Percentiles rank a stretch among this genome's conserved stretches.
Evolutionary conservation across 2,113 vertebrate genomes (phyloP).

Genomic region (Tachysurus vachellii): DNA sequence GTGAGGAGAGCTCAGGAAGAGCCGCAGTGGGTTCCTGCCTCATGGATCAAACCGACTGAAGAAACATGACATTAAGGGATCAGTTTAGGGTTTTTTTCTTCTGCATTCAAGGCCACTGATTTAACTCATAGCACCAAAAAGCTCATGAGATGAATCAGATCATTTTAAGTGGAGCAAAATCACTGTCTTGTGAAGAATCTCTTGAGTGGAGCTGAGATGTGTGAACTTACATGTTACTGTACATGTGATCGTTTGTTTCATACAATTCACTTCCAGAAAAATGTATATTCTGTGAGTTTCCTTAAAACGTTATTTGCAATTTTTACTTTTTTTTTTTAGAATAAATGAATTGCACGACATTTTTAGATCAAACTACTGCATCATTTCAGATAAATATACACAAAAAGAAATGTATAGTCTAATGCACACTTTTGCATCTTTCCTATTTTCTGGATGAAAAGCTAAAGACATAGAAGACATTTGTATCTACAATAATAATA

Average conservation of each 20-base stretch:
- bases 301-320: neutral
- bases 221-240: neutral
- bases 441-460: no score
- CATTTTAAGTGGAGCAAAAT: neutral
- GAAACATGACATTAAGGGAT: constrained; percentile 28
- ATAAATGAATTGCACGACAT: neutral
- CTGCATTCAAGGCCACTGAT: neutral
- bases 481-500: no score
- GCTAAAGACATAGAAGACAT: no score
- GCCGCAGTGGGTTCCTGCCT: constrained; percentile 90
- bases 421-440: no score
- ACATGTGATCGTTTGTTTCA: neutral
- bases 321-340: neutral
- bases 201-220: neutral
- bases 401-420: no score
- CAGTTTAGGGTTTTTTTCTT: neutral
- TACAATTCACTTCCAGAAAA: neutral
- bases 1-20: constrained; percentile 83
- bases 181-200: neutral
- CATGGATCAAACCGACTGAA: constrained; percentile 81
- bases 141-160: neutral
- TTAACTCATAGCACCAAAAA: neutral
- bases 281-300: neutral
- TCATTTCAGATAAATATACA: neutral
- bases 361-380: neutral